phyloP scores from a whole-genome alignment of 2,113 vertebrate genomes.

The Pogonocichla stellata region DNA sequence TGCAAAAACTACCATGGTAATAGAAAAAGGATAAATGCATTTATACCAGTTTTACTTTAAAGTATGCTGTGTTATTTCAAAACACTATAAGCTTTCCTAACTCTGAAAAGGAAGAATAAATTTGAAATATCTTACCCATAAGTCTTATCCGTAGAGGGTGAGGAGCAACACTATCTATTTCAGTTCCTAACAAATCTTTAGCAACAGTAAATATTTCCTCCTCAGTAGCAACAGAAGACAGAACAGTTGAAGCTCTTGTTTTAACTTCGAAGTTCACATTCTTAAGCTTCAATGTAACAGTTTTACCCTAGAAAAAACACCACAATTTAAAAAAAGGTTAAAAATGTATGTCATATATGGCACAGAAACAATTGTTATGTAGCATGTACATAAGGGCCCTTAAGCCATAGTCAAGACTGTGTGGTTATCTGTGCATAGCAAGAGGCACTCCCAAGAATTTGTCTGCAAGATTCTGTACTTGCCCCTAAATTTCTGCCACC shows the following conservation, averaged over 20 bases:
- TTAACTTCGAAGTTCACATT: constrained; percentile 96
- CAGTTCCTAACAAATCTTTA: constrained; percentile 88
- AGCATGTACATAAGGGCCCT: background rate
- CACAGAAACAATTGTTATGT: background rate
- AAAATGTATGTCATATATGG: background rate
- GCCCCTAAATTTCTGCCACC: background rate
- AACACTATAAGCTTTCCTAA: background rate
- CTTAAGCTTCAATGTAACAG: constrained; percentile 93
- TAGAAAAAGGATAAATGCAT: background rate
- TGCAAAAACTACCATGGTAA: background rate
- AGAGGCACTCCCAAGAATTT: background rate
- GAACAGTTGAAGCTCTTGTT: constrained; percentile 84
- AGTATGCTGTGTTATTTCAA: background rate
- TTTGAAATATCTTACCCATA: constrained; percentile 85
- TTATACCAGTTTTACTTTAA: background rate
- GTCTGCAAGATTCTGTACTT: background rate
- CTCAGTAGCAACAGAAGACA: constrained; percentile 81
- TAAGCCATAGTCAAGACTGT: background rate
- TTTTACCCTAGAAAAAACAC: constrained; percentile 80
- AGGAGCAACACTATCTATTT: constrained; percentile 87
- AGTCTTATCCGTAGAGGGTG: constrained; percentile 89
- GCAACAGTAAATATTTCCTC: constrained; percentile 92
- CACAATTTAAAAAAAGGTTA: background rate
- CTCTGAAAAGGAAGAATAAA: constrained; percentile 2
- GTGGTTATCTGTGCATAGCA: background rate